Evolutionary conservation across 53 echinoderm and acorn worm species (phyloP).

Genomic region (Stichopus horrens): DNA sequence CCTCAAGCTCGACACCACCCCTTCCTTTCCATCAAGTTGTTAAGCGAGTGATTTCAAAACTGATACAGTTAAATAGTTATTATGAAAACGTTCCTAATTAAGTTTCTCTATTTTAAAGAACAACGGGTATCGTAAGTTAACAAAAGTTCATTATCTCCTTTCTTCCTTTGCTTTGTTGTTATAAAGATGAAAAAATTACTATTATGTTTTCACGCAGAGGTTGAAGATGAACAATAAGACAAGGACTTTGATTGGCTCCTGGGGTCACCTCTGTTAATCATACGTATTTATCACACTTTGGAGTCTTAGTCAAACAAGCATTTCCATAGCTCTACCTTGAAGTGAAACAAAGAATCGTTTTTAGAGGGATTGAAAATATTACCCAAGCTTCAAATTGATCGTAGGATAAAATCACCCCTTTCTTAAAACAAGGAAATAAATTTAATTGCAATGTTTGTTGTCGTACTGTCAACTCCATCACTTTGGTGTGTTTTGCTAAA

Average conservation of each 20-base stretch:
- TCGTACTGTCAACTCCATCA: constrained; percentile 29
- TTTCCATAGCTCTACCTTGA: not conserved
- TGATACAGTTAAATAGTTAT: no score
- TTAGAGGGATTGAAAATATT: constrained; percentile 28
- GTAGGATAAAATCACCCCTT: not conserved
- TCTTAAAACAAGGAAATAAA: constrained; percentile 22
- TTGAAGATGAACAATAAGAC: constrained; percentile 6
- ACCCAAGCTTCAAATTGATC: constrained; percentile 39
- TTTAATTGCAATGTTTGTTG: constrained; percentile 27
- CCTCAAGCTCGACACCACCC: no score
- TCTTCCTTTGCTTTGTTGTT: no score
- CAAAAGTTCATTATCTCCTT: not conserved
- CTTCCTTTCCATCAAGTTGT: no score
- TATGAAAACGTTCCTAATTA: no score
- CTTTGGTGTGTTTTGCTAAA: constrained; percentile 45
- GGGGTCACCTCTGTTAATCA: constrained; percentile 28
- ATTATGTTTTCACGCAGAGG: no score
- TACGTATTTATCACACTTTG: constrained; percentile 35
- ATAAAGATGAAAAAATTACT: no score
- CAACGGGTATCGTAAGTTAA: no score
- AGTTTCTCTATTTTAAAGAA: no score
- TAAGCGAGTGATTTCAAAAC: no score
- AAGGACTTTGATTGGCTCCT: constrained; percentile 2
- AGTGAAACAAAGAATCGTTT: constrained; percentile 31
- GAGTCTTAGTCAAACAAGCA: constrained; percentile 30